Evolutionary conservation across 2,888 invertebrate genomes (phyloP).

Genomic region (Theretra japonica): DNA sequence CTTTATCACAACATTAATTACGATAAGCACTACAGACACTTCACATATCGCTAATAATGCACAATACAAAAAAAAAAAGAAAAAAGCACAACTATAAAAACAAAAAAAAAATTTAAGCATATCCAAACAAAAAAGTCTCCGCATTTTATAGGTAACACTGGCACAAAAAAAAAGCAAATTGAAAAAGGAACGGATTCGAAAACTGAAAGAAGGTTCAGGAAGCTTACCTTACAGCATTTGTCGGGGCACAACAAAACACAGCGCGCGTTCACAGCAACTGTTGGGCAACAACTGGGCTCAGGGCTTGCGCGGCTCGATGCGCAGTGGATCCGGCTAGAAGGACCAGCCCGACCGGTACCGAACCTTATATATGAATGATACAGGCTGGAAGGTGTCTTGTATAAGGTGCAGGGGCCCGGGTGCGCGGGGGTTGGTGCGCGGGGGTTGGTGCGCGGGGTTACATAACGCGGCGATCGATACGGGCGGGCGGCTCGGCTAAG

Average conservation of each 20-base stretch:
- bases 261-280: constrained; percentile 53
- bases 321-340: constrained; percentile 49
- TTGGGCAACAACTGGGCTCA: constrained; percentile 69
- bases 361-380: constrained; percentile 69
- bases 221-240: constrained; percentile 78
- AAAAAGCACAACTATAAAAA: not conserved
- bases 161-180: not conserved
- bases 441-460: constrained; percentile 66
- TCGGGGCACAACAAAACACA: constrained; percentile 68
- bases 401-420: constrained; percentile 45
- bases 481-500: constrained; percentile 58
- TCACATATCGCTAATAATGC: not conserved
- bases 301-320: constrained; percentile 61
- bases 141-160: not conserved
- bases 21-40: not conserved
- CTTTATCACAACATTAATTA: not conserved
- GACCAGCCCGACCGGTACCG: constrained; percentile 52
- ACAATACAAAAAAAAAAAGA: not conserved
- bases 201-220: constrained; percentile 10
- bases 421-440: constrained; percentile 50
- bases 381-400: constrained; percentile 56
- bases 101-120: not conserved
- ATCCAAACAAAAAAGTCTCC: not conserved
- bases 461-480: constrained; percentile 77
- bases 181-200: not conserved